Evolutionary conservation across 2,113 vertebrate genomes (phyloP).

Genomic region (Oophaga pumilio): DNA sequence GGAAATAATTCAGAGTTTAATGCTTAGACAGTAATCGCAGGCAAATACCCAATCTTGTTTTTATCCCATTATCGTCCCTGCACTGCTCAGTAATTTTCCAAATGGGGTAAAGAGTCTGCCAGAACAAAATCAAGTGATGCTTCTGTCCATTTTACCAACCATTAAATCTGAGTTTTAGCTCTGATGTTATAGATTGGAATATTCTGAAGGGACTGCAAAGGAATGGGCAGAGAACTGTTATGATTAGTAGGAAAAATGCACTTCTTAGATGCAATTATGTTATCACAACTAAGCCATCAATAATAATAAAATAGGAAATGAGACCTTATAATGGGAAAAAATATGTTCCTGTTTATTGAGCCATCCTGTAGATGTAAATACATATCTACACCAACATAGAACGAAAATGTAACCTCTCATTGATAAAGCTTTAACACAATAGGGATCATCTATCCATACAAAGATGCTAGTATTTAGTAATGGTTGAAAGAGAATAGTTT

Average conservation of each 20-base stretch:
- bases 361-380: background rate
- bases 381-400: background rate
- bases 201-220: conserved; percentile 8
- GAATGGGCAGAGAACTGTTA: background rate
- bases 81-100: conserved; percentile 47
- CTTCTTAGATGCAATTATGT: conserved; percentile 6
- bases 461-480: background rate
- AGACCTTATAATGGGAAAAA: background rate
- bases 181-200: conserved; percentile 26
- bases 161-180: conserved; percentile 35
- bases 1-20: conserved; percentile 55
- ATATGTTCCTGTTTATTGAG: background rate
- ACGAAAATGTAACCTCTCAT: background rate
- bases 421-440: background rate
- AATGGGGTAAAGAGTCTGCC: conserved; percentile 44
- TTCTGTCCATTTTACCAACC: conserved; percentile 21
- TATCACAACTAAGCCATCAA: conserved; percentile 6
- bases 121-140: conserved; percentile 6
- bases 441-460: background rate
- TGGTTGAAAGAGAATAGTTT: background rate
- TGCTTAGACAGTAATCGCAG: conserved; percentile 43
- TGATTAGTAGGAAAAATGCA: background rate
- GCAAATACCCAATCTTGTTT: conserved; percentile 50
- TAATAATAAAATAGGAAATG: background rate
- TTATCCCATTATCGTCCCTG: conserved; percentile 45